Evolutionary conservation across 2,888 invertebrate genomes (phyloP), one percentile per base, ranked within the genome.

Genomic region (Onthophagus sagittarius): DNA sequence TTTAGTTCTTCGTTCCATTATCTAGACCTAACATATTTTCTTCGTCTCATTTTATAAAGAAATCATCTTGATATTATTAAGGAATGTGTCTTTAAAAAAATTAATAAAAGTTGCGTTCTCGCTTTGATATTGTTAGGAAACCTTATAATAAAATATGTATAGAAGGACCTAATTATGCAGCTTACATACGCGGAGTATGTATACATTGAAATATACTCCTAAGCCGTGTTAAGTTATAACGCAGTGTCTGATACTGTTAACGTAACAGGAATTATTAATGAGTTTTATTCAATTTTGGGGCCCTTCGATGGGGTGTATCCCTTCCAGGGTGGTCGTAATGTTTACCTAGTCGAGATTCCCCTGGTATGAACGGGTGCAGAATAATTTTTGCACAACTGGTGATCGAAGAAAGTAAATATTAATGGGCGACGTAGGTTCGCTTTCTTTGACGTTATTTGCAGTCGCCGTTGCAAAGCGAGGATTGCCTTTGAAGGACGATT

Each of bases 231-330:
- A 67, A 67, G 67, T 67, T 67, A 67, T 67, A 32, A 67, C 32
- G 31, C 67, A 23, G 65, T 15, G 65, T 31, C 65, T 67, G 67
- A 31, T 32, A 67, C 15, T 32, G 67, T 67, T 67, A 67, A 15
- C 32, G 67, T 67, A 15, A 67, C 32, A 23, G 31, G 67, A 67
- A 67, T 67, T 67, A 67, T 67, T 67, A 67, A 67, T 67, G 67
- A 67, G 67, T 67, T 67, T 67, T 67, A 67, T 67, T 67, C 67
- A 67, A 67, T 67, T 23, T 67, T 32, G 67, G 39, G 67, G 67
- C 67, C 67, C 67, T 67, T 23, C 67, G 6, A 32, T 31, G 67
- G 67, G 32, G 67, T 23, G n/a, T 67, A 67, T 67, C 32, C 67
- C 67, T 67, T 67, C 6, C 67, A 5, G 31, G 31, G 31, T 23